Conservation (phyloP, 2,113 vertebrate genomes). For the Gobius niger region DNA sequence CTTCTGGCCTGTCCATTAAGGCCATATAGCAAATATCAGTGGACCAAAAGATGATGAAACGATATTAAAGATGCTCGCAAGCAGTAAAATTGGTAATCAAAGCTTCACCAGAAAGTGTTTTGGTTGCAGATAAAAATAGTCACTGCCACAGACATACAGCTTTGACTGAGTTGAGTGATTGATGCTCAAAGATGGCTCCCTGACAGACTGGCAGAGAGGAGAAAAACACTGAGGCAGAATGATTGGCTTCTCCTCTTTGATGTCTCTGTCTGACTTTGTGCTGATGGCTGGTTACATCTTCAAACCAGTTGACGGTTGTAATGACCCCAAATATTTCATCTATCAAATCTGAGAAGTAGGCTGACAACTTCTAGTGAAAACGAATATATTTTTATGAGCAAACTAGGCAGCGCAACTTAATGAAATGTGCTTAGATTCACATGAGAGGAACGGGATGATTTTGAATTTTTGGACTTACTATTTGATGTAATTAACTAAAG, state of each 20-base stretch:
- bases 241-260: slow-evolving; percentile 72
- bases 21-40: slow-evolving; percentile 11
- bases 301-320: slow-evolving; percentile 65
- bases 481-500: slow-evolving; percentile 38
- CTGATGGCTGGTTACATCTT: slow-evolving; percentile 72
- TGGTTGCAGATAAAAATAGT: slow-evolving; percentile 60
- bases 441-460: slow-evolving; percentile 29
- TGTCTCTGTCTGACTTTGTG: slow-evolving; percentile 62
- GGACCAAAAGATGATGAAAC: slow-evolving; percentile 29
- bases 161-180: slow-evolving; percentile 62
- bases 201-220: slow-evolving; percentile 65
- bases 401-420: slow-evolving; percentile 18
- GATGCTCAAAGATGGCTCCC: slow-evolving; percentile 66
- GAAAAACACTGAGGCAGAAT: slow-evolving; percentile 68
- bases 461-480: slow-evolving; percentile 33
- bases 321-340: slow-evolving; percentile 73
- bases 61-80: not conserved
- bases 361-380: slow-evolving; percentile 44
- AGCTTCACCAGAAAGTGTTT: slow-evolving; percentile 29
- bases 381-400: slow-evolving; percentile 37
- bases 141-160: slow-evolving; percentile 25
- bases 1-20: not conserved
- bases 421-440: slow-evolving; percentile 24
- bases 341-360: slow-evolving; percentile 54
- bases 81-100: slow-evolving; percentile 43